phyloP scores from a whole-genome alignment of 2,113 vertebrate species.

The Bufo gargarizans region DNA sequence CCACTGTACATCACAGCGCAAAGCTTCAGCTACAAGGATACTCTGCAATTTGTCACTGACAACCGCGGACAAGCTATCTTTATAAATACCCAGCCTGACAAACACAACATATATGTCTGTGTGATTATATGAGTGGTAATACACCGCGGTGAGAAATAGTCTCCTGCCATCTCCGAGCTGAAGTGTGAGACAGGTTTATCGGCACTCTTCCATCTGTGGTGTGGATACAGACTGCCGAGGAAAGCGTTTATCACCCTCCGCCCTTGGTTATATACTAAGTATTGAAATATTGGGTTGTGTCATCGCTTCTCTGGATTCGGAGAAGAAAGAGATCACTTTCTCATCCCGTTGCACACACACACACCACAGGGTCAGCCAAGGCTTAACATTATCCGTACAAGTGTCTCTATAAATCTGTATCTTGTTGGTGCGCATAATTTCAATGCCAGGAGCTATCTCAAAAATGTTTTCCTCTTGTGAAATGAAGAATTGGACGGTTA shows the following conservation, averaged over 20 bases:
- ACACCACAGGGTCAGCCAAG: background rate
- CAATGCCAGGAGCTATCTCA: background rate
- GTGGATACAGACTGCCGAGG: background rate
- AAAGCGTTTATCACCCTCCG: background rate
- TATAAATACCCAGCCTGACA: constrained; percentile 54
- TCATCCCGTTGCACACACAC: background rate
- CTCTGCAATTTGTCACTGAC: constrained; percentile 52
- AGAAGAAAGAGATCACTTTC: constrained; percentile 1
- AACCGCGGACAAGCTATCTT: constrained; percentile 50
- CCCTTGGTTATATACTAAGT: constrained; percentile 26
- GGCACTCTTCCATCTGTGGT: constrained; percentile 16
- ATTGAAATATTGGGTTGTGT: constrained; percentile 32
- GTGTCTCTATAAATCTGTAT: constrained; percentile 26
- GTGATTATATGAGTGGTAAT: constrained; percentile 53
- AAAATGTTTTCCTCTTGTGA: background rate
- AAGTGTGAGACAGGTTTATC: constrained; percentile 40
- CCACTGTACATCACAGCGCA: constrained; percentile 43
- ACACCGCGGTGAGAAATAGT: constrained; percentile 49
- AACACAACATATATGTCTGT: constrained; percentile 55
- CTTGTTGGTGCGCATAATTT: constrained; percentile 11
- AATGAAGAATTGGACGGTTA: background rate
- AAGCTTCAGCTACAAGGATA: constrained; percentile 48
- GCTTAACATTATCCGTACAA: constrained; percentile 8
- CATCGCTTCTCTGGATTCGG: background rate
- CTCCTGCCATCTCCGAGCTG: constrained; percentile 20